Percentiles rank a stretch among this genome's conserved stretches.
phyloP scores from a whole-genome alignment of 2,113 vertebrate species.

The Gulo gulo region DNA sequence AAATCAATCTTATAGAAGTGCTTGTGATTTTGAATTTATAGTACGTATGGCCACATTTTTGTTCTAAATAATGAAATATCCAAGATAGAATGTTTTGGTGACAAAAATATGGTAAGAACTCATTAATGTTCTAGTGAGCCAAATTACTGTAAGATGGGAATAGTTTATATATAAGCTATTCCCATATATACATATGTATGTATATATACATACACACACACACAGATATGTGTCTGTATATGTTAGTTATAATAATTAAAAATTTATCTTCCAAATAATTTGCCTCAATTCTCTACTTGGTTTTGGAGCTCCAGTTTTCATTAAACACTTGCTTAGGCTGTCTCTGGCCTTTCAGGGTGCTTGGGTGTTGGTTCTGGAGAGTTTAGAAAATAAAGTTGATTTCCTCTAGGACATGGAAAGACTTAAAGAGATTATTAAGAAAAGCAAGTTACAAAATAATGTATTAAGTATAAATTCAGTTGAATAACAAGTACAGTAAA shows the following conservation, averaged over 20 bases:
- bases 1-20: not conserved
- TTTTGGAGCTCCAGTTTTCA: not conserved
- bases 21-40: conserved; percentile 22
- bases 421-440: not conserved
- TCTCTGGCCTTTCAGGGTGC: not conserved
- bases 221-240: not conserved
- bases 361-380: not conserved
- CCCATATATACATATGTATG: too few relatives aligned
- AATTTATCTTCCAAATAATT: not conserved
- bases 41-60: not conserved
- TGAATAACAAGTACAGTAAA: not conserved
- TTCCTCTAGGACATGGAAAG: not conserved
- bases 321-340: not conserved
- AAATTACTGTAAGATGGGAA: not conserved
- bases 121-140: not conserved
- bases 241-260: not conserved
- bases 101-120: not conserved
- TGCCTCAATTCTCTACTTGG: not conserved
- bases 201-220: too few relatives aligned
- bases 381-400: not conserved
- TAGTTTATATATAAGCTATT: not conserved
- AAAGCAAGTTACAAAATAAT: not conserved
- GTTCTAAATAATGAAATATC: not conserved
- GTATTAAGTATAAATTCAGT: not conserved
- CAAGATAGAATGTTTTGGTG: not conserved